phyloP scores from a whole-genome alignment of 2,888 invertebrate species.

The Heliconius ismenius region DNA sequence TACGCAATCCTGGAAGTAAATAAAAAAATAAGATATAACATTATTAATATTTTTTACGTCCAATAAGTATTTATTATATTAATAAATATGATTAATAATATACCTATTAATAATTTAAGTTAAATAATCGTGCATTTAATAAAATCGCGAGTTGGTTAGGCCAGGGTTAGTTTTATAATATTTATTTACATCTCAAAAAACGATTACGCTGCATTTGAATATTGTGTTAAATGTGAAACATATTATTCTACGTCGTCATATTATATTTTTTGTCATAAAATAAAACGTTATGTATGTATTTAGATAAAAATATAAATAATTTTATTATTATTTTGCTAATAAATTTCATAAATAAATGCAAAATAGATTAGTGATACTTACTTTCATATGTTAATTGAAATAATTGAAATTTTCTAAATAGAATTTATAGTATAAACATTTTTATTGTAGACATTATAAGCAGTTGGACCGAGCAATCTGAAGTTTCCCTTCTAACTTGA shows the following conservation, averaged over 20 bases:
- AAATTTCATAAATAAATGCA: neutral
- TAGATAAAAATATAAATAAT: neutral
- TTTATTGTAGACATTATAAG: neutral
- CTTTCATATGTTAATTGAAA: neutral
- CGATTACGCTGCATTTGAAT: neutral
- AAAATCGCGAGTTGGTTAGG: no score
- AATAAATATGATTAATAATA: no score
- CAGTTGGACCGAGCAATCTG: neutral
- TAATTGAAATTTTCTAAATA: neutral
- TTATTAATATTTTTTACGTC: neutral
- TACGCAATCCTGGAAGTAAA: constrained; percentile 9
- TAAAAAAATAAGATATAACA: neutral
- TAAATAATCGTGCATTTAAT: no score
- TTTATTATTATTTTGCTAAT: neutral
- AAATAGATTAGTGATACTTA: neutral
- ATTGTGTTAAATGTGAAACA: neutral
- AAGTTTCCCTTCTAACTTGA: neutral
- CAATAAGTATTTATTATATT: neutral
- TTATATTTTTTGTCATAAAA: neutral
- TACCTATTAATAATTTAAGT: no score
- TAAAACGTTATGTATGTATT: neutral
- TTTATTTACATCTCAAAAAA: no score
- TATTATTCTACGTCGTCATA: neutral
- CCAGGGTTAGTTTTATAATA: no score
- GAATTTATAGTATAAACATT: neutral